Evolutionary conservation across 2,888 invertebrate genomes (phyloP), one percentile per base, ranked within the genome.

Genomic region (Arge pagana): DNA sequence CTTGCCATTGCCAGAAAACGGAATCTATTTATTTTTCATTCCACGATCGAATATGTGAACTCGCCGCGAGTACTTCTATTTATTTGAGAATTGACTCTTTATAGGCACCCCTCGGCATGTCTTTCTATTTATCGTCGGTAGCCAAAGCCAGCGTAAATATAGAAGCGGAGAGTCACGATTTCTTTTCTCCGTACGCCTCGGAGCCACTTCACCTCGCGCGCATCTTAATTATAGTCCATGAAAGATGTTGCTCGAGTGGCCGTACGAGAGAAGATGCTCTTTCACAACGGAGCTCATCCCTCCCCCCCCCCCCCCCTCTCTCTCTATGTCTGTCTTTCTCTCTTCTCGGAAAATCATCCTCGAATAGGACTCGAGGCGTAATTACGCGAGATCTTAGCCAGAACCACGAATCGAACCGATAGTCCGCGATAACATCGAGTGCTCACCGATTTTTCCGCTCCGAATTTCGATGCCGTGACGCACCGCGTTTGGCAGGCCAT

Each of bases 401-500:
- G 40, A 40, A 26, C 24, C 24, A 24, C 40, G 26, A 40, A 40
- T 40, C 24, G 31, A 42, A 18, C 30, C 28, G 19, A 42, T 19
- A 3, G 30, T 30, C 11, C 31, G n/a, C 42, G 31, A 42, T 42
- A 42, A 42, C 31, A 42, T 30, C 42, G n/a, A 40, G 40, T 37
- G 53, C 50, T 50, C 48, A 55, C 48, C 42, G 37, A 42, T 54
- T 33, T 41, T 42, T 8, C 37, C 28, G 30, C 53, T 26, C 48
- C 39, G 53, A 36, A 39, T 48, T 43, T 39, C 16, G 39, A 41
- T 50, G 31, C 30, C 51, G 49, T 28, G 30, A 50, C 53, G 50
- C 48, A 53, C 41, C 50, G 45, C 33, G 33, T 37, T 37, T 52
- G 40, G 40, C 50, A 48, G 42, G 24, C 41, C 45, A 52, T 52